A percentile compares a stretch with the other conserved stretches of the same genome.
These are phyloP conservation scores for Muricea muricata DNA, from an alignment of 92 coral and sea anemone genomes.

Conservation along the genomic window DNA sequence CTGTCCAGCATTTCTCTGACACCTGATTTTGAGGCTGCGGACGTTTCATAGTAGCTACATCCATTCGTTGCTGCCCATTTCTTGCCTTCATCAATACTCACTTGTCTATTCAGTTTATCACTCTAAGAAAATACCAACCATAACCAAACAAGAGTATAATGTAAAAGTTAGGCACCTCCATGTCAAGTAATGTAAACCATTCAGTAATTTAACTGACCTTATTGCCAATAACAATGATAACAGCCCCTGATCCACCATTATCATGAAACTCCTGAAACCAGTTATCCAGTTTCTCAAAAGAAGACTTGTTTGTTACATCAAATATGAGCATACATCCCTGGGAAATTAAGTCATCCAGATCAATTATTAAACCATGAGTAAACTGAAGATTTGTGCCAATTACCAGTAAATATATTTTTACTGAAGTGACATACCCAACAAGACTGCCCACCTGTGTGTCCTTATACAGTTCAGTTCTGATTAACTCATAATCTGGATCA, in stretches of 20 bases:
- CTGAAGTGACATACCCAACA: too few species aligned
- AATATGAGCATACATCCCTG: slow-evolving; percentile 92
- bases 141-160: too few species aligned
- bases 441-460: slow-evolving; percentile 93
- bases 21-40: slow-evolving; percentile 84
- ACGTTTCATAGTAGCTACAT: slow-evolving; percentile 88
- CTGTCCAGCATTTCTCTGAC: slow-evolving; percentile 88
- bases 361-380: too few species aligned
- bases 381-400: neutral
- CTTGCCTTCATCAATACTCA: slow-evolving; percentile 85
- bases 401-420: too few species aligned
- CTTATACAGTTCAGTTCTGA: slow-evolving; percentile 88
- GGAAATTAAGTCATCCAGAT: neutral
- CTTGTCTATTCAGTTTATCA: slow-evolving; percentile 83
- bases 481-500: slow-evolving; percentile 83
- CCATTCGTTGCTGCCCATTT: slow-evolving; percentile 92
- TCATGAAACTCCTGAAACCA: slow-evolving; percentile 90
- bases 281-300: slow-evolving; percentile 83
- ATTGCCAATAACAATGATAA: slow-evolving; percentile 88
- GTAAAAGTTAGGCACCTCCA: too few species aligned
- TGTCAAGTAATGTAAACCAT: too few species aligned
- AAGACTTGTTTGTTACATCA: slow-evolving; percentile 87
- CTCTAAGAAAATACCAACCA: slow-evolving; percentile 49
- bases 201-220: too few species aligned
- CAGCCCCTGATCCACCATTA: slow-evolving; percentile 82